Evolutionary conservation across 2,113 vertebrate genomes (phyloP).

Genomic region (Origma solitaria): DNA sequence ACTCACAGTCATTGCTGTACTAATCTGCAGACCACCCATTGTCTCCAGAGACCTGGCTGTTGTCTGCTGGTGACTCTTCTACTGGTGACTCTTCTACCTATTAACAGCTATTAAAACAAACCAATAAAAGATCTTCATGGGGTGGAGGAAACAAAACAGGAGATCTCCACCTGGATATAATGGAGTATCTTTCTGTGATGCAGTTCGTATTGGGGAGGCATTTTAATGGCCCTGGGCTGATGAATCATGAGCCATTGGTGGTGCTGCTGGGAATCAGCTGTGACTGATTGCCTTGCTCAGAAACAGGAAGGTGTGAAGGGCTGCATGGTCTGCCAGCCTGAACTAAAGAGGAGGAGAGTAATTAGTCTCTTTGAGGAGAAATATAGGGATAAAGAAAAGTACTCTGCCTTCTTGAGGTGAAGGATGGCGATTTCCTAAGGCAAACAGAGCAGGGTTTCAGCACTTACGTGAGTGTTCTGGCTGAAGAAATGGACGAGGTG

Average conservation of each 20-base stretch:
- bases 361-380: constrained; percentile 28
- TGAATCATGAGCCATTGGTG: constrained; percentile 28
- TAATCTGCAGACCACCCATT: neutral
- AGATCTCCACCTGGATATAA: neutral
- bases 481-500: neutral
- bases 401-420: neutral
- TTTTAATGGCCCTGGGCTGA: constrained; percentile 28
- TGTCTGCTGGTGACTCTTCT: neutral
- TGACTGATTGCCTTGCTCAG: constrained; percentile 14
- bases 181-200: neutral
- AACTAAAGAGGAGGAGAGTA: neutral
- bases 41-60: neutral
- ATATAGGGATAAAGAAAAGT: neutral
- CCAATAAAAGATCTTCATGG: neutral
- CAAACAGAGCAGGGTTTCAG: neutral
- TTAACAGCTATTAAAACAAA: neutral
- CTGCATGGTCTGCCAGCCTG: neutral
- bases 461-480: neutral
- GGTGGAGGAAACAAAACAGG: neutral
- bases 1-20: neutral
- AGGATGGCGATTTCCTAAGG: neutral
- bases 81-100: neutral
- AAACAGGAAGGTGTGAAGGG: constrained; percentile 5
- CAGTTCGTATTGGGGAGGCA: neutral
- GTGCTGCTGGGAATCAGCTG: neutral